Evolutionary conservation across 2,888 invertebrate genomes (phyloP).

Genomic region (Lasioglossum pauxillum): DNA sequence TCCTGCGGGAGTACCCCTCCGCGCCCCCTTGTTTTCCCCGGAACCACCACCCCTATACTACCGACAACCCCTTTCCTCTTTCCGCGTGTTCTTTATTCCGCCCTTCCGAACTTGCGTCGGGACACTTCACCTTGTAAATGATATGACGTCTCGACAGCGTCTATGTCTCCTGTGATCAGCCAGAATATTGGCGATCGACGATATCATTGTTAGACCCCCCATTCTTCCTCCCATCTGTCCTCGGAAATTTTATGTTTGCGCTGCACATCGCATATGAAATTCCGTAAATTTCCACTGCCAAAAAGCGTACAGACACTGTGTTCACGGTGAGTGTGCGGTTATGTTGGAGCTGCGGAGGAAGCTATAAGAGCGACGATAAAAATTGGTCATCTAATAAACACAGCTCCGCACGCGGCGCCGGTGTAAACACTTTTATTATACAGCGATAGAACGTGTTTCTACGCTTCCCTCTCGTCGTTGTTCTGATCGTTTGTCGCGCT

Average conservation of each 20-base stretch:
- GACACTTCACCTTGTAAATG: neutral
- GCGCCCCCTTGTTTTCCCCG: neutral
- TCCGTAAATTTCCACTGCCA: neutral
- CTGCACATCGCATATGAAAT: neutral
- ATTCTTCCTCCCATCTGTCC: neutral
- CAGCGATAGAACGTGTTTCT: neutral
- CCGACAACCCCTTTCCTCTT: neutral
- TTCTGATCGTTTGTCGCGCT: neutral
- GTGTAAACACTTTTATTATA: neutral
- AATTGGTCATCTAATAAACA: neutral
- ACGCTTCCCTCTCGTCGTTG: neutral
- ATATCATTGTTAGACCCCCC: neutral
- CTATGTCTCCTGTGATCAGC: neutral
- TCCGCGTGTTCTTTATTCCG: neutral
- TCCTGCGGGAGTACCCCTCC: constrained; percentile 72
- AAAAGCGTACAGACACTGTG: neutral
- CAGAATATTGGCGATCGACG: neutral
- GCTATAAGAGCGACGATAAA: neutral
- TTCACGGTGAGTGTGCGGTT: neutral
- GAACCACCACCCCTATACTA: neutral
- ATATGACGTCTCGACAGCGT: neutral
- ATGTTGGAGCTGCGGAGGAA: neutral
- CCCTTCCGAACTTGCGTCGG: neutral
- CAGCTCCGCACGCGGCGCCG: too few species aligned
- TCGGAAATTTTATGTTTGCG: neutral